These are phyloP conservation scores for Oryzias melastigma DNA, from an alignment of 2,113 vertebrate species.

Conservation along the genomic window DNA sequence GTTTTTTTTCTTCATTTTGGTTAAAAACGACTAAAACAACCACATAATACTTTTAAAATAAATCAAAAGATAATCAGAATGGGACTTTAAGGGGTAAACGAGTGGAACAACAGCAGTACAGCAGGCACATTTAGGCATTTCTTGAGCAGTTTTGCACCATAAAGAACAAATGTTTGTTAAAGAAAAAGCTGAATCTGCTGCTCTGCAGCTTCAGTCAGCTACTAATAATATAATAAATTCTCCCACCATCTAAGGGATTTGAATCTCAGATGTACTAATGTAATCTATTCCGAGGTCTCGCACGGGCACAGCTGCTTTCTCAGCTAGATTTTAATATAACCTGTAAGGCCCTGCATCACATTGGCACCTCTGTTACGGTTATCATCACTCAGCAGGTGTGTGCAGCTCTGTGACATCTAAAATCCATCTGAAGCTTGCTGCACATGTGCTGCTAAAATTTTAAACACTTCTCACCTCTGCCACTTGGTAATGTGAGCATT, in stretches of 20 bases:
- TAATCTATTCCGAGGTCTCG: background rate
- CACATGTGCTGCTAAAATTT: conserved; percentile 4
- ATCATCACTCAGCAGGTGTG: background rate
- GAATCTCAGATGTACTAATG: background rate
- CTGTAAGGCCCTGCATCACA: conserved; percentile 1
- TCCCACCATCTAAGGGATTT: conserved; percentile 3
- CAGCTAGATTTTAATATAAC: conserved; percentile 18
- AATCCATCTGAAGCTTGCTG: background rate
- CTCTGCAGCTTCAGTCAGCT: background rate
- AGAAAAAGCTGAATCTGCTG: background rate
- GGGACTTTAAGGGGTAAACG: background rate
- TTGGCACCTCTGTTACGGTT: conserved; percentile 7
- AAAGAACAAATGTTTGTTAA: background rate
- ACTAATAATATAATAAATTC: background rate
- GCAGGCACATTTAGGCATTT: too few species aligned
- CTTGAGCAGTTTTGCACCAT: background rate
- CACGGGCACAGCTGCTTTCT: conserved; percentile 7
- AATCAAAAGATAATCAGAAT: background rate
- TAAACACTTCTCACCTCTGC: conserved; percentile 11
- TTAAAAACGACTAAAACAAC: too few species aligned
- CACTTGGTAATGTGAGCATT: background rate
- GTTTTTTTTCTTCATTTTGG: too few species aligned
- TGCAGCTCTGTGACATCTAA: background rate
- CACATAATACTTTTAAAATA: too few species aligned
- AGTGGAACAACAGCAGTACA: too few species aligned